Evolutionary conservation across 2,113 vertebrate genomes (phyloP).

Genomic region (Delphinus delphis): DNA sequence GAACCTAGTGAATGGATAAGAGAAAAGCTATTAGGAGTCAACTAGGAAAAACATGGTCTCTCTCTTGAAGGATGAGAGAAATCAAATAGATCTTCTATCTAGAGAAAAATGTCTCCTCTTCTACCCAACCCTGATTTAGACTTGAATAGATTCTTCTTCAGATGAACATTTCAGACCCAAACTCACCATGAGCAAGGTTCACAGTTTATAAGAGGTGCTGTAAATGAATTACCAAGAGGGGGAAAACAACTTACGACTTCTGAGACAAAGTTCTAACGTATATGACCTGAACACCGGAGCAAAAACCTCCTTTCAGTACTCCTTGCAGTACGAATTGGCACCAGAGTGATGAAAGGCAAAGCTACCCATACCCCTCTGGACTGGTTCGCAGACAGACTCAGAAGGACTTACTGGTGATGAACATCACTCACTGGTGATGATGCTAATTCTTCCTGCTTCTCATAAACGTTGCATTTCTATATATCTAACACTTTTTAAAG

Average conservation of each 20-base stretch:
- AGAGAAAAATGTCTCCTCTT: background rate
- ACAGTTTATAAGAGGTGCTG: slow-evolving; percentile 36
- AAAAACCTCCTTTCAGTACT: background rate
- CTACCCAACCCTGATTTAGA: background rate
- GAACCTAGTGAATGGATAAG: background rate
- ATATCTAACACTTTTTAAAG: background rate
- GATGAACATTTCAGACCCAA: slow-evolving; percentile 36
- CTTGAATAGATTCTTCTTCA: background rate
- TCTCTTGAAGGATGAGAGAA: background rate
- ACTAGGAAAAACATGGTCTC: background rate
- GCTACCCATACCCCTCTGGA: background rate
- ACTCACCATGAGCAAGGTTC: slow-evolving; percentile 39
- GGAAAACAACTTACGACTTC: background rate
- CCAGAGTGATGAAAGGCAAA: background rate
- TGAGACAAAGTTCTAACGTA: slow-evolving; percentile 18
- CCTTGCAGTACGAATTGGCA: background rate
- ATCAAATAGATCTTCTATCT: slow-evolving; percentile 24
- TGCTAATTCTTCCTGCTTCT: background rate
- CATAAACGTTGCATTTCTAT: background rate
- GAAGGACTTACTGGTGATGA: background rate
- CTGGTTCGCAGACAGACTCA: background rate
- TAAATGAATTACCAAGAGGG: slow-evolving; percentile 24
- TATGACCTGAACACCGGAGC: background rate
- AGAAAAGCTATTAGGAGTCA: slow-evolving; percentile 15
- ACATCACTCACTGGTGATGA: background rate